Conservation (phyloP, 2,888 invertebrate species). For the Zaprionus obscuricornis region DNA sequence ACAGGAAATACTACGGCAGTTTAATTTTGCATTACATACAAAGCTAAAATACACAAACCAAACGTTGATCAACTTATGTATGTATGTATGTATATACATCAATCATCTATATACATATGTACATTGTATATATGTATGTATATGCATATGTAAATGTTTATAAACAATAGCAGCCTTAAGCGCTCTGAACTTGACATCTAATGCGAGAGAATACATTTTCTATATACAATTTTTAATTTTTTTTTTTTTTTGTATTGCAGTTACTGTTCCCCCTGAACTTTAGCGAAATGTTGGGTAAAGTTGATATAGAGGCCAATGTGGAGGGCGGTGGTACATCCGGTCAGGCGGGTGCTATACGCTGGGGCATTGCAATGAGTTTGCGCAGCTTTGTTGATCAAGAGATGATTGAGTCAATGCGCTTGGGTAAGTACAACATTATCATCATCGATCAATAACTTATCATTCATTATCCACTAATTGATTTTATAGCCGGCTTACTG, state of each 20-base stretch:
- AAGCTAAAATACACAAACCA: conserved; percentile 16
- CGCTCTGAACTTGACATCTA: conserved; percentile 61
- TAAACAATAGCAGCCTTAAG: conserved; percentile 54
- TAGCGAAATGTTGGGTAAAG: conserved; percentile 88
- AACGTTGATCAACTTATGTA: conserved; percentile 17
- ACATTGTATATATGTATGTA: conserved; percentile 1
- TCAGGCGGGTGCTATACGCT: conserved; percentile 94
- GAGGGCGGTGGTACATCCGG: conserved; percentile 90
- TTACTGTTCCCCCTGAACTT: conserved; percentile 93
- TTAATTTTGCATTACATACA: conserved; percentile 37
- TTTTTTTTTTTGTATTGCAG: conserved; percentile 84
- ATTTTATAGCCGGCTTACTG: conserved; percentile 90
- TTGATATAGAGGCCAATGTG: conserved; percentile 92
- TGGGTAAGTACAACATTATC: conserved; percentile 89
- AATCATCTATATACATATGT: too few species aligned
- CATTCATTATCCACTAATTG: conserved; percentile 61
- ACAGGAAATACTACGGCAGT: conserved; percentile 59
- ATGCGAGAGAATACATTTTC: too few species aligned
- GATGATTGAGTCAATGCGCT: conserved; percentile 92
- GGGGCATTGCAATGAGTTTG: conserved; percentile 93
- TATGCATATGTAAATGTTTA: conserved; percentile 17
- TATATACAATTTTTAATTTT: conserved; percentile 28
- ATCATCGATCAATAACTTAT: neutral
- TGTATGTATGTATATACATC: too few species aligned
- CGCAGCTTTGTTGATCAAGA: conserved; percentile 91